Evolutionary conservation across 2,888 invertebrate species (phyloP).

Genomic region (Acanthococcus lagerstroemiae): DNA sequence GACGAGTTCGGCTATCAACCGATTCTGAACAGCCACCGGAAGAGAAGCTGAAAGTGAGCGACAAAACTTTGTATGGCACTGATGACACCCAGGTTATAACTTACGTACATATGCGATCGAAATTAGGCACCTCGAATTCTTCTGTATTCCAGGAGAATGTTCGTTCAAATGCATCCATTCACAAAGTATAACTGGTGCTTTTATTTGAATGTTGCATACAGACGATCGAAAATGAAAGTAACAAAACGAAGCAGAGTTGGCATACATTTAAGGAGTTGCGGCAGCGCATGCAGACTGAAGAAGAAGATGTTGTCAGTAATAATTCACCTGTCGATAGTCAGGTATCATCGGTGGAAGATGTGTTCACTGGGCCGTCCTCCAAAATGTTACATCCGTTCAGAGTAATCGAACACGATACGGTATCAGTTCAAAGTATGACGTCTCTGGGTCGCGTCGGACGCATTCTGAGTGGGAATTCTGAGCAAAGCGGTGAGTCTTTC

Average conservation of each 20-base stretch:
- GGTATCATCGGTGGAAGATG: constrained; percentile 65
- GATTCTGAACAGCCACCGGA: not conserved
- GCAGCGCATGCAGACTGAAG: constrained; percentile 76
- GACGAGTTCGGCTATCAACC: too few relatives aligned
- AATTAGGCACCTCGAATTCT: too few relatives aligned
- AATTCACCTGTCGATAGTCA: constrained; percentile 66
- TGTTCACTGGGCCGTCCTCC: constrained; percentile 50
- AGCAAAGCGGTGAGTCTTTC: constrained; percentile 32
- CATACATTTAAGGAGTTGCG: constrained; percentile 64
- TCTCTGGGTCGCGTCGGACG: constrained; percentile 74
- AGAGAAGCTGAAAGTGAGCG: too few relatives aligned
- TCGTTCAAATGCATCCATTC: too few relatives aligned
- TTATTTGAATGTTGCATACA: too few relatives aligned
- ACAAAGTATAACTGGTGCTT: too few relatives aligned
- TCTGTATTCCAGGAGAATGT: too few relatives aligned
- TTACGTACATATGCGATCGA: too few relatives aligned
- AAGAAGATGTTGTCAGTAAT: constrained; percentile 55
- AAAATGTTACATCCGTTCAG: constrained; percentile 65
- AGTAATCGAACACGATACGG: constrained; percentile 77
- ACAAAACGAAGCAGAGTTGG: constrained; percentile 2
- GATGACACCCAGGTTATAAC: too few relatives aligned
- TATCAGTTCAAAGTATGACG: constrained; percentile 80
- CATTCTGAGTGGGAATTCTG: constrained; percentile 54
- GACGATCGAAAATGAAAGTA: not conserved
- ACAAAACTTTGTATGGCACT: too few relatives aligned